Evolutionary conservation across 2,113 vertebrate genomes (phyloP).

Genomic region (Macheiramphus alcinus): DNA sequence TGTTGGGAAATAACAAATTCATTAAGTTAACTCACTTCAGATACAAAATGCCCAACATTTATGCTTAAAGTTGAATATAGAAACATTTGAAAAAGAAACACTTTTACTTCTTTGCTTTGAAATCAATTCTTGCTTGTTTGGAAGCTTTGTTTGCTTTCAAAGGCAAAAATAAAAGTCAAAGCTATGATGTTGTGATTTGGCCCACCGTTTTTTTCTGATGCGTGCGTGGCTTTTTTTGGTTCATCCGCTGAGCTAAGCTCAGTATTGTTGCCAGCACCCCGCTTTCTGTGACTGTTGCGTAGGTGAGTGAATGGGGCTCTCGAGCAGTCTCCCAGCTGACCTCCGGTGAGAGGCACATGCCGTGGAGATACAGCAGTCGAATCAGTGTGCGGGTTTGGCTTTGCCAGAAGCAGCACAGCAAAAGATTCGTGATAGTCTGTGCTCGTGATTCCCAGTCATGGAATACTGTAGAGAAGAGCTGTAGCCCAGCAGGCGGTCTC

Average conservation of each 20-base stretch:
- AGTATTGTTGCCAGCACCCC: accelerated
- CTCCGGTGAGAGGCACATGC: background rate
- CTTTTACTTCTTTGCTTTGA: background rate
- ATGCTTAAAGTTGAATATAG: background rate
- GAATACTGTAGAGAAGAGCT: background rate
- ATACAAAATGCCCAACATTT: background rate
- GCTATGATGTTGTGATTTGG: background rate
- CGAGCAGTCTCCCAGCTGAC: background rate
- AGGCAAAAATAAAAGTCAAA: background rate
- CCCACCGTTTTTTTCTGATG: background rate
- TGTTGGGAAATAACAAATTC: background rate
- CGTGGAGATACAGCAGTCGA: background rate
- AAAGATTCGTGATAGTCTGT: accelerated
- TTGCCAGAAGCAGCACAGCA: background rate
- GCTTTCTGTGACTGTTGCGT: background rate
- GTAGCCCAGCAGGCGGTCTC: background rate
- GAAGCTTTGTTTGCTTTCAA: background rate
- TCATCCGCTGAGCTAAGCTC: background rate
- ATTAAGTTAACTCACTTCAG: background rate
- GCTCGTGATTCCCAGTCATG: background rate
- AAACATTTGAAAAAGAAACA: background rate
- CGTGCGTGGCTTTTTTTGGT: background rate
- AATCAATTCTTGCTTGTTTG: background rate
- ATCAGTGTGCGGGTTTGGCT: background rate
- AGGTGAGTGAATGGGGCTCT: background rate